Evolutionary conservation across 2,797 vertebrate species (phyloP), one percentile per base, ranked within the genome.

Genomic region (Crossoptilon crossoptilon): DNA sequence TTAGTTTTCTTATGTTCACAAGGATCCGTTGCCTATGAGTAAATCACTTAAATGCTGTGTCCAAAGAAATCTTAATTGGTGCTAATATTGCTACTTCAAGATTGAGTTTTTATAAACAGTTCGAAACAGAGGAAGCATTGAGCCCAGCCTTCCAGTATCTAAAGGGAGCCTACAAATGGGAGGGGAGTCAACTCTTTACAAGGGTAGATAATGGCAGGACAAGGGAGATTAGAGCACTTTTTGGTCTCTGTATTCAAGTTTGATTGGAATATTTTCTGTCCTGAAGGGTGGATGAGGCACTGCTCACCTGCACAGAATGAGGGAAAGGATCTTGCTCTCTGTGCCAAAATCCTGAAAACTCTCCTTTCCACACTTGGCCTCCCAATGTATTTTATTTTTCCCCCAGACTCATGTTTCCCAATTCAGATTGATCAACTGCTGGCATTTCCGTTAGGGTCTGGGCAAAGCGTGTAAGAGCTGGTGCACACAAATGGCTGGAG

Each of bases 361-460:
- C 10, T 2, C 10, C 44, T 37, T 67, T 37, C 44, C 29, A 5
- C 49, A 2, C 7, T 19, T 0, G 1, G 7, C 10, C 16, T 72
- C 26, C 35, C 24, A 15, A 37, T 6, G 33, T 58, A 13, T 27
- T 75, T 4, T 4, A 21, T 46, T 37, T 51, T 22, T 13, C 27
- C 21, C 22, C 15, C 43, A 55, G 19, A 37, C 9, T 12, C 14
- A 21, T 23, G 10, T 31, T 74, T 74, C 51, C 46, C 1, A 0
- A 1, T 41, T 76, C n/a, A 43, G 56, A 16, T 4, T 41, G 33
- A 51, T 64, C 70, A 14, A 0, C 13, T 67, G 66, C 51, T 56
- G 59, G 48, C 5, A 3, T 24, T 91, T 77, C 43, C 59, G 31
- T 17, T 14, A 9, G 12, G 62, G 18, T 2, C 0, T 53, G 39